phyloP scores from a whole-genome alignment of 2,797 vertebrate species.

The Phylloscopus collybita region DNA sequence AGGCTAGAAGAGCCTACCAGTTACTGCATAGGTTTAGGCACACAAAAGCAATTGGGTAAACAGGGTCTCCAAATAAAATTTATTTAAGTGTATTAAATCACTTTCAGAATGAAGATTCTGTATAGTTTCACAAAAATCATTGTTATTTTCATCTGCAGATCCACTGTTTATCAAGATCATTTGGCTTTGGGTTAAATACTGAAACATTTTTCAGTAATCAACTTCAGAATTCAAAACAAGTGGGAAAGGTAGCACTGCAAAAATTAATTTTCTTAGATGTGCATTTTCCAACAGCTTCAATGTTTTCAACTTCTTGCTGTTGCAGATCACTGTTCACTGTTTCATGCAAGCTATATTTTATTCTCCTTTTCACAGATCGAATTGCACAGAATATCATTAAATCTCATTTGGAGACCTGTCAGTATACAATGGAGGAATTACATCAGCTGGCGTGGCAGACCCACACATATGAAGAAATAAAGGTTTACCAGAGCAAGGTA shows the following conservation, averaged over 20 bases:
- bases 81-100: not conserved
- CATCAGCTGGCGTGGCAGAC: constrained; percentile 99
- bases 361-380: constrained; percentile 83
- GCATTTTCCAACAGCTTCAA: not conserved
- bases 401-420: constrained; percentile 98
- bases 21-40: not conserved
- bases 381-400: constrained; percentile 99
- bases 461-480: constrained; percentile 97
- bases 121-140: not conserved
- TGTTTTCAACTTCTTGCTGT: not conserved
- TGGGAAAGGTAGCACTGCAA: not conserved
- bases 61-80: not conserved
- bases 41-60: not conserved
- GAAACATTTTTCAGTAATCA: not conserved
- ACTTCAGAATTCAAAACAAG: not conserved
- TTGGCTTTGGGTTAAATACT: not conserved
- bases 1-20: not conserved
- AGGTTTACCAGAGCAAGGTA: constrained; percentile 99
- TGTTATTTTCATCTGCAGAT: not conserved
- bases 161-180: not conserved
- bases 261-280: not conserved
- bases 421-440: constrained; percentile 96
- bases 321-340: not conserved
- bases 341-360: not conserved
- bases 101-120: not conserved